These are phyloP conservation scores for Apaloderma vittatum DNA, from an alignment of 2,113 vertebrate genomes.

Conservation along the genomic window DNA sequence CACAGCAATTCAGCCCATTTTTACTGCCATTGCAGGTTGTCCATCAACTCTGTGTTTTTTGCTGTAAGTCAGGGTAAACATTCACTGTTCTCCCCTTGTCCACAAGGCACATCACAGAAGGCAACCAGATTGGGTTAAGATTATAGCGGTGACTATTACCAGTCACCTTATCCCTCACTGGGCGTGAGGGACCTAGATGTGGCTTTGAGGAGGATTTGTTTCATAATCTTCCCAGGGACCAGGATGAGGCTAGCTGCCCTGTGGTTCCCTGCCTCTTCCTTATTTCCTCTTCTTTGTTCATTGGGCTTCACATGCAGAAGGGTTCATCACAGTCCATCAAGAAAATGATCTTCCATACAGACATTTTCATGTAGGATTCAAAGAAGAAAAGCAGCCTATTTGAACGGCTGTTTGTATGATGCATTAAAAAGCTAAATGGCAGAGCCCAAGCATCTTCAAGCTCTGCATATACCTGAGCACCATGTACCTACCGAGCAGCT, in stretches of 20 bases:
- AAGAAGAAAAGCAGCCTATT: not conserved
- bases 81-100: not conserved
- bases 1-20: not conserved
- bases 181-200: not conserved
- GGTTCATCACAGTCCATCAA: not conserved
- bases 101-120: accelerated
- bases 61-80: not conserved
- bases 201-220: not conserved
- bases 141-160: accelerated
- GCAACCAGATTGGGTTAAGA: accelerated
- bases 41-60: not conserved
- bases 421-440: not conserved
- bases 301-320: not conserved
- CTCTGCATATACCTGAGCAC: not conserved
- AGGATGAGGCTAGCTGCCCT: not conserved
- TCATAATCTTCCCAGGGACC: not conserved
- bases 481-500: not conserved
- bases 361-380: not conserved
- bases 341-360: not conserved
- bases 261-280: not conserved
- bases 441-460: not conserved
- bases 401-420: not conserved
- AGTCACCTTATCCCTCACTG: not conserved
- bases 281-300: not conserved
- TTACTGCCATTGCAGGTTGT: not conserved